phyloP scores from a whole-genome alignment of 1,140 invertebrate genomes.

The Chymomyza costata region DNA sequence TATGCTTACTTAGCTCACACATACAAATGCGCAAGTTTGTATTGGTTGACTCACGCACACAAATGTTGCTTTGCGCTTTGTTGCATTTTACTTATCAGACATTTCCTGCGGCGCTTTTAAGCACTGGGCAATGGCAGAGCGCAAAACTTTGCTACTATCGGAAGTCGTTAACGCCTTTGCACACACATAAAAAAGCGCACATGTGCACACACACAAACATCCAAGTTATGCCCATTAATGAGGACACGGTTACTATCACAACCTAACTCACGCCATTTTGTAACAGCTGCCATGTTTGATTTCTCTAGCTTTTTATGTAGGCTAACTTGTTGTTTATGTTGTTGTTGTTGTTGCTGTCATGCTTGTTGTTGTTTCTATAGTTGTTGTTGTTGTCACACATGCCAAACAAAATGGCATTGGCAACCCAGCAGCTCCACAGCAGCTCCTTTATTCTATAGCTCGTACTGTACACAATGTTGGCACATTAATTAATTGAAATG shows the following conservation, averaged over 20 bases:
- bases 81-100: conserved; percentile 56
- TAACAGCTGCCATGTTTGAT: conserved; percentile 64
- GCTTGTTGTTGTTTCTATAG: too few species aligned
- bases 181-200: conserved; percentile 37
- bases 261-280: conserved; percentile 21
- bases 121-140: not conserved
- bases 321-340: conserved; percentile 66
- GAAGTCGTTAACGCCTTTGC: conserved; percentile 65
- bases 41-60: conserved; percentile 14
- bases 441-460: too few species aligned
- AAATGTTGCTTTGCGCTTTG: conserved; percentile 17
- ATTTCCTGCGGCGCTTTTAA: conserved; percentile 53
- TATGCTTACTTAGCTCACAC: too few species aligned
- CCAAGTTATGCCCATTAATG: too few species aligned
- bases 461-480: conserved; percentile 60
- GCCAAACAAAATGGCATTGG: too few species aligned
- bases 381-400: too few species aligned
- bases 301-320: conserved; percentile 67
- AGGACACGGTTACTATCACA: not conserved
- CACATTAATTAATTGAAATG: conserved; percentile 71
- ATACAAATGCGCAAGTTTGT: too few species aligned
- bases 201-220: conserved; percentile 9
- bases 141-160: conserved; percentile 63
- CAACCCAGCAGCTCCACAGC: too few species aligned
- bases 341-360: conserved; percentile 48